These are phyloP conservation scores for Diplodus puntazzo DNA, from an alignment of 2,797 vertebrate species.

Conservation along the genomic window DNA sequence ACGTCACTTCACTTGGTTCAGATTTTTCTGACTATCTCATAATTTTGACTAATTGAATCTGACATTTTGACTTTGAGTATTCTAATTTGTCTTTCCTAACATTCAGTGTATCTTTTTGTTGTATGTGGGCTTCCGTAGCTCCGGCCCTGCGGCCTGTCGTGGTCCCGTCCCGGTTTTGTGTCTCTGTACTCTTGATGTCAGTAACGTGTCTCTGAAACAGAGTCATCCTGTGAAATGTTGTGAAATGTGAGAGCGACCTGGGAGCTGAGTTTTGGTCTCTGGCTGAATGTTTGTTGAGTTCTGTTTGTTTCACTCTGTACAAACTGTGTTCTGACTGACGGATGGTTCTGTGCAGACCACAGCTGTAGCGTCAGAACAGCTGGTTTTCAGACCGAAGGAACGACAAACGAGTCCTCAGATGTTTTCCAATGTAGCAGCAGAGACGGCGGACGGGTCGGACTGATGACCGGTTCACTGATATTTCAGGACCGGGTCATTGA, in stretches of 20 bases:
- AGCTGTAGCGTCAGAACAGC: conserved; percentile 13
- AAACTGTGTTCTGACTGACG: background rate
- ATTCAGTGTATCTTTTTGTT: background rate
- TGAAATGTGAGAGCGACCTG: background rate
- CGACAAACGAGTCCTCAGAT: background rate
- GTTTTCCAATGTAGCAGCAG: conserved; percentile 21
- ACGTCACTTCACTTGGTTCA: too few relatives aligned
- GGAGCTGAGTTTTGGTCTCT: background rate
- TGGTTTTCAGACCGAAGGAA: background rate
- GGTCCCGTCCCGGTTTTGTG: too few relatives aligned
- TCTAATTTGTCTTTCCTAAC: too few relatives aligned
- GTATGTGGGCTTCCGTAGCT: background rate
- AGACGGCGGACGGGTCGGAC: background rate
- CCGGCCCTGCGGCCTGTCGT: background rate
- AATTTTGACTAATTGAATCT: too few relatives aligned
- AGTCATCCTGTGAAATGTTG: conserved; percentile 4
- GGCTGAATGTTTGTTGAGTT: background rate
- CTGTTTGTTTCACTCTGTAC: background rate
- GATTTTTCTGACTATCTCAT: too few relatives aligned
- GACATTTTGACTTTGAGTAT: too few relatives aligned
- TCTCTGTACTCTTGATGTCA: background rate
- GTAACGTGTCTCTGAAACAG: background rate
- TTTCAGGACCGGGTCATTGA: background rate
- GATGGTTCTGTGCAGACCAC: too few relatives aligned
- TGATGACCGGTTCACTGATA: conserved; percentile 9